Conservation (phyloP, 2,113 vertebrate genomes). For the Urocolius indicus region DNA sequence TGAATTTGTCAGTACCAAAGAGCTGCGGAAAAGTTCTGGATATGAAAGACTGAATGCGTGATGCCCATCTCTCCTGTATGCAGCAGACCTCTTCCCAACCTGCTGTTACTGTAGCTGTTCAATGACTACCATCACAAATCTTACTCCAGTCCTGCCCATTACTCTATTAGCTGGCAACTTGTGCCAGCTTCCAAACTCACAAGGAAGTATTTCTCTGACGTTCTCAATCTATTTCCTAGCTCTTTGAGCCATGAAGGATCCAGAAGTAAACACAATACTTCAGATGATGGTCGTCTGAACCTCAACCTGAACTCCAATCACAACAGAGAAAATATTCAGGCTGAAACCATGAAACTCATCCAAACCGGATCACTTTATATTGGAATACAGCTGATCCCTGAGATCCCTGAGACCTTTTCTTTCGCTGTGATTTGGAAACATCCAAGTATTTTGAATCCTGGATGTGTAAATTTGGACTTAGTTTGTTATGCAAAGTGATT, state of each 20-base stretch:
- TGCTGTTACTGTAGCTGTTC: neutral
- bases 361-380: neutral
- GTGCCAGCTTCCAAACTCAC: neutral
- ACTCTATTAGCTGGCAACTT: neutral
- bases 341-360: neutral
- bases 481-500: neutral
- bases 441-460: neutral
- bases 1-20: neutral
- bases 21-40: neutral
- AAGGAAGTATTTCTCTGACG: neutral
- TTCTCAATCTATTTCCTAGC: neutral
- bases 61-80: neutral
- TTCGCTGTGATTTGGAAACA: neutral
- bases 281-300: neutral
- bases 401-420: neutral
- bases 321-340: neutral
- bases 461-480: neutral
- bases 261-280: neutral
- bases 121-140: neutral
- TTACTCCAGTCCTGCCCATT: neutral
- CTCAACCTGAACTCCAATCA: neutral
- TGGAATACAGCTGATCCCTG: neutral
- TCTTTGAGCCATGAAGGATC: neutral
- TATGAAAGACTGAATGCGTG: neutral
- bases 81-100: neutral